Evolutionary conservation across 1,140 invertebrate species (phyloP).

Genomic region (Drosophila watanabei): DNA sequence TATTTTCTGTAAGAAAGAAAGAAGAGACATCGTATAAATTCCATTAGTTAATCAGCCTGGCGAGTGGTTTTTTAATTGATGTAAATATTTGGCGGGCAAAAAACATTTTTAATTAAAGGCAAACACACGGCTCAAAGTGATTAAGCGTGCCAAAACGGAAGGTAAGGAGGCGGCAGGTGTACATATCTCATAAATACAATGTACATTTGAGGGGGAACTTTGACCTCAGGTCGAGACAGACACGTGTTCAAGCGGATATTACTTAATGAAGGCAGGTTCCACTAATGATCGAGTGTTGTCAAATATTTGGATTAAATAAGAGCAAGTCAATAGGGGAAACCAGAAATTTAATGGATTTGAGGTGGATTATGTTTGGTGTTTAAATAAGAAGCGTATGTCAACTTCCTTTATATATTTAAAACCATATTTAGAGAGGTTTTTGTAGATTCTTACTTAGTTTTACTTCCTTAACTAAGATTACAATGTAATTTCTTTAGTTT

Average conservation of each 20-base stretch:
- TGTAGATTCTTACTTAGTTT: neutral
- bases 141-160: constrained; percentile 50
- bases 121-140: constrained; percentile 59
- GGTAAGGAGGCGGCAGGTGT: constrained; percentile 9
- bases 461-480: neutral
- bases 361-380: neutral
- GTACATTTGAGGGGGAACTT: constrained; percentile 25
- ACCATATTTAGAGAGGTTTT: neutral
- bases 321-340: neutral
- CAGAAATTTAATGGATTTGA: neutral
- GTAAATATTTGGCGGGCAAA: constrained; percentile 70
- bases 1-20: constrained; percentile 80
- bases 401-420: neutral
- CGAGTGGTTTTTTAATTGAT: constrained; percentile 56
- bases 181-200: constrained; percentile 26
- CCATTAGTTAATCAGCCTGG: constrained; percentile 41
- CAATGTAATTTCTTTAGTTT: neutral
- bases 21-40: constrained; percentile 3
- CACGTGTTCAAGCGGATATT: constrained; percentile 35
- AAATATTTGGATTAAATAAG: constrained; percentile 18
- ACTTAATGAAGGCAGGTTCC: constrained; percentile 18
- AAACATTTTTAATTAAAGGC: constrained; percentile 79
- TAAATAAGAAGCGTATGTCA: too few relatives aligned
- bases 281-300: constrained; percentile 17
- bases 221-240: constrained; percentile 39